These are phyloP conservation scores for Argynnis bischoffii DNA, from an alignment of 2,888 invertebrate genomes.

Conservation along the genomic window DNA sequence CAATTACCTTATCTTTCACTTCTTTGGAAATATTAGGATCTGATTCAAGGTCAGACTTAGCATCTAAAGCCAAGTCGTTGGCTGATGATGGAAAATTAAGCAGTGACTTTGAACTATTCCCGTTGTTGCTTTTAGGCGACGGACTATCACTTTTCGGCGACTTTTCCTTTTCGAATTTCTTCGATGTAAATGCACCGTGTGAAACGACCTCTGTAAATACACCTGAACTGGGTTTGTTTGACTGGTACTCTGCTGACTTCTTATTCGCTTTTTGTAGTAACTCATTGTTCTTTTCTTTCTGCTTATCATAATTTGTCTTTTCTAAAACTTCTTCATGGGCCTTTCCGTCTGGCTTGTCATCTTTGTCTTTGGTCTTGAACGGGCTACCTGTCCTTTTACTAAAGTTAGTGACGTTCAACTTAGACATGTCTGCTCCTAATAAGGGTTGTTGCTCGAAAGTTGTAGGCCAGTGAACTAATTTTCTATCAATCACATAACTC, in stretches of 20 bases:
- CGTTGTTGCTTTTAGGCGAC: conserved; percentile 48
- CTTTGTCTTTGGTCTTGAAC: conserved; percentile 50
- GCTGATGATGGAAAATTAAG: conserved; percentile 76
- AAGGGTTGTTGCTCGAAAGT: conserved; percentile 50
- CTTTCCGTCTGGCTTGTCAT: conserved; percentile 44
- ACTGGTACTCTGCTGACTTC: conserved; percentile 71
- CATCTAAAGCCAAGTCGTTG: conserved; percentile 72
- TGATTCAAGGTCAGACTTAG: conserved; percentile 75
- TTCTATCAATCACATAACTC: conserved; percentile 51
- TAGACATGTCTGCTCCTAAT: conserved; percentile 59
- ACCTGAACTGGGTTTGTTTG: conserved; percentile 69
- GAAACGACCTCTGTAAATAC: conserved; percentile 75
- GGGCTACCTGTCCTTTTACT: conserved; percentile 59
- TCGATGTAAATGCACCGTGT: conserved; percentile 71
- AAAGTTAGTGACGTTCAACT: conserved; percentile 68
- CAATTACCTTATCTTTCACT: conserved; percentile 73
- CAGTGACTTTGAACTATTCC: conserved; percentile 61
- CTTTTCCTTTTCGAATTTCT: conserved; percentile 56
- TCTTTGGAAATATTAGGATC: conserved; percentile 69
- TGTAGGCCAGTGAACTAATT: conserved; percentile 58
- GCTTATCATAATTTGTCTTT: conserved; percentile 63
- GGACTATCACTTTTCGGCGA: conserved; percentile 51
- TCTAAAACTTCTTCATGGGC: conserved; percentile 65
- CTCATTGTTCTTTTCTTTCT: conserved; percentile 71
- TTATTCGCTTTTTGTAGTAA: conserved; percentile 68